These are phyloP conservation scores for Coturnix japonica DNA, from an alignment of 2,113 vertebrate species.

Conservation along the genomic window DNA sequence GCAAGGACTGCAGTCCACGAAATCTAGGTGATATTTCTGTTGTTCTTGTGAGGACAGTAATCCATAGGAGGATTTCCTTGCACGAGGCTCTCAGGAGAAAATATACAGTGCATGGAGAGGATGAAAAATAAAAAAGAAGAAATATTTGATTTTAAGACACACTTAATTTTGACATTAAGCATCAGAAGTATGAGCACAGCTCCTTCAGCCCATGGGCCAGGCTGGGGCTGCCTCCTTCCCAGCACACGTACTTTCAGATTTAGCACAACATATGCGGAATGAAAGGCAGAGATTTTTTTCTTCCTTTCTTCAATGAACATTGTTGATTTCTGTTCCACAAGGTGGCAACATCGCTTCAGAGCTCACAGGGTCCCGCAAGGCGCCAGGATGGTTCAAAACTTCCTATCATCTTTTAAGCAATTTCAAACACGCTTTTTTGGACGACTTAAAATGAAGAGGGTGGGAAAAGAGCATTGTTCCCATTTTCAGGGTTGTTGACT, in stretches of 20 bases:
- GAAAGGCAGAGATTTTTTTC: background rate
- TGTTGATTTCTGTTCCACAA: constrained; percentile 64
- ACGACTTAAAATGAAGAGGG: background rate
- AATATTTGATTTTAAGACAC: background rate
- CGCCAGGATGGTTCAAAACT: background rate
- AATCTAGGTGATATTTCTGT: background rate
- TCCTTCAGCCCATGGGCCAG: background rate
- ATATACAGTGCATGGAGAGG: rapidly evolving
- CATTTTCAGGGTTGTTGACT: background rate
- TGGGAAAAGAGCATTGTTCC: background rate
- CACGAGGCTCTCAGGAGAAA: background rate
- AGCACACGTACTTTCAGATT: background rate
- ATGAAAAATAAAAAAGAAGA: background rate
- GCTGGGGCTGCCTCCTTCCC: background rate
- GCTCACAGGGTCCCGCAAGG: background rate
- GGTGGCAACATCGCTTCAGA: constrained; percentile 77
- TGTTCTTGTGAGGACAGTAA: background rate
- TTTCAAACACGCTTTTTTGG: background rate
- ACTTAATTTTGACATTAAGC: background rate
- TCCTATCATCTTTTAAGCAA: background rate
- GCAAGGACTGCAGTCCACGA: rapidly evolving
- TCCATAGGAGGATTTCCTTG: background rate
- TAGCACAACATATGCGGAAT: background rate
- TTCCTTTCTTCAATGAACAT: background rate
- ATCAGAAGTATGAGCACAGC: rapidly evolving